Conservation (phyloP, 1,140 invertebrate genomes). For the Lepidurus packardi region DNA sequence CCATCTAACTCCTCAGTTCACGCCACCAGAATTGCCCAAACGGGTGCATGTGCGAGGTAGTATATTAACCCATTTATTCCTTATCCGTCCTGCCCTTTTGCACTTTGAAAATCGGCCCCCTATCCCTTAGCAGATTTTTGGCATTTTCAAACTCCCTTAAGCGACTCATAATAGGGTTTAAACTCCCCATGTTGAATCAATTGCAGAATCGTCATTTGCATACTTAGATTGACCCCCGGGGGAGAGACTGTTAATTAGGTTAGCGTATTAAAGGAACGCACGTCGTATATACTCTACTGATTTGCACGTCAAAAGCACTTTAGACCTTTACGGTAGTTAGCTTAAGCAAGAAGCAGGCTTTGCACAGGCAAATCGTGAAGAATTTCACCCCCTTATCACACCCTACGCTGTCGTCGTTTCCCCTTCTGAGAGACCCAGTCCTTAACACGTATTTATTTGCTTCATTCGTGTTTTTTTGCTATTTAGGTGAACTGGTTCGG, state of each 20-base stretch:
- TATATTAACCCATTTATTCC: not conserved
- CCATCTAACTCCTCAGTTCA: constrained; percentile 55
- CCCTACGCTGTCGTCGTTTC: not conserved
- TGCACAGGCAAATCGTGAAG: not conserved
- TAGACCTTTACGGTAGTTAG: not conserved
- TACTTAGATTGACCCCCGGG: not conserved
- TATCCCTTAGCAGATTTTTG: not conserved
- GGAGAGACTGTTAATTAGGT: not conserved
- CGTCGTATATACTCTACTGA: not conserved
- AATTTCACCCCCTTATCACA: not conserved
- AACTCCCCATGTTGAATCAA: not conserved
- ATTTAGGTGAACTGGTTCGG: constrained; percentile 39
- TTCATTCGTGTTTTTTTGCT: constrained; percentile 5
- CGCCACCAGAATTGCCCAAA: constrained; percentile 93
- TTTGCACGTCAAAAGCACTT: not conserved
- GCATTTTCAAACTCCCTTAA: no score
- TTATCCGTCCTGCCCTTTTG: not conserved
- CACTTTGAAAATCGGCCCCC: constrained; percentile 2
- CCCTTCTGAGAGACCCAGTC: not conserved
- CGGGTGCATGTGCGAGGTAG: constrained; percentile 92
- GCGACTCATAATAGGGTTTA: no score
- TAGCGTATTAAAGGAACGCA: not conserved
- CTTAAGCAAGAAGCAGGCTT: not conserved
- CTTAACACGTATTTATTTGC: constrained; percentile 40
- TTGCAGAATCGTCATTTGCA: not conserved